These are phyloP conservation scores for Cynopterus brachyotis DNA, from an alignment of 2,113 vertebrate genomes.

Conservation along the genomic window DNA sequence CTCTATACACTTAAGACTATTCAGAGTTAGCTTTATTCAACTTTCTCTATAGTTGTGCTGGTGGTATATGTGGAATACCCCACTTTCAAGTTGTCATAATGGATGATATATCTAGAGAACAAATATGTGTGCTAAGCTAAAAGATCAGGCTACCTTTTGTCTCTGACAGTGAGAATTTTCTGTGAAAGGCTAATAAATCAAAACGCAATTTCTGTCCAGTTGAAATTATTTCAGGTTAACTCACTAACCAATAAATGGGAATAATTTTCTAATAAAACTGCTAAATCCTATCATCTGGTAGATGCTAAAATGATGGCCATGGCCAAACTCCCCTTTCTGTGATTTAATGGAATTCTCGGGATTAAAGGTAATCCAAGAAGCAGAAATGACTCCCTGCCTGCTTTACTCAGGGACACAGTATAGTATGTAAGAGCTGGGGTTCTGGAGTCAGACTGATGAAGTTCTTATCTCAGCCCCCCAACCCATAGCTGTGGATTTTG, in stretches of 20 bases:
- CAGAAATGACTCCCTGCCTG: background rate
- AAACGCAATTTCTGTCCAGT: background rate
- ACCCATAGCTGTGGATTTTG: background rate
- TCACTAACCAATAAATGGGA: background rate
- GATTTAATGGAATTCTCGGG: background rate
- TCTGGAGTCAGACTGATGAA: background rate
- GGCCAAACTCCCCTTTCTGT: background rate
- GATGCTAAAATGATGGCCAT: background rate
- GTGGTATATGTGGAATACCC: background rate
- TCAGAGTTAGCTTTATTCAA: background rate
- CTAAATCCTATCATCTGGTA: background rate
- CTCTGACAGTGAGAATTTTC: background rate
- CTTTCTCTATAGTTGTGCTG: background rate
- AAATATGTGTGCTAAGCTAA: background rate
- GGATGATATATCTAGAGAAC: background rate
- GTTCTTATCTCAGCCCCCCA: background rate
- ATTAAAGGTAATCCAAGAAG: background rate
- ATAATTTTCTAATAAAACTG: background rate
- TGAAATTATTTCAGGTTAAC: background rate
- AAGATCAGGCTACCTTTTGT: background rate
- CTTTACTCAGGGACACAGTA: fast-evolving
- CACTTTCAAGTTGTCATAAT: background rate
- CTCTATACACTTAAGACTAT: background rate
- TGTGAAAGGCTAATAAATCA: background rate
- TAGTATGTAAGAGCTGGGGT: background rate